Evolutionary conservation across 2,113 vertebrate species (phyloP).

Genomic region (Xiphophorus hellerii): DNA sequence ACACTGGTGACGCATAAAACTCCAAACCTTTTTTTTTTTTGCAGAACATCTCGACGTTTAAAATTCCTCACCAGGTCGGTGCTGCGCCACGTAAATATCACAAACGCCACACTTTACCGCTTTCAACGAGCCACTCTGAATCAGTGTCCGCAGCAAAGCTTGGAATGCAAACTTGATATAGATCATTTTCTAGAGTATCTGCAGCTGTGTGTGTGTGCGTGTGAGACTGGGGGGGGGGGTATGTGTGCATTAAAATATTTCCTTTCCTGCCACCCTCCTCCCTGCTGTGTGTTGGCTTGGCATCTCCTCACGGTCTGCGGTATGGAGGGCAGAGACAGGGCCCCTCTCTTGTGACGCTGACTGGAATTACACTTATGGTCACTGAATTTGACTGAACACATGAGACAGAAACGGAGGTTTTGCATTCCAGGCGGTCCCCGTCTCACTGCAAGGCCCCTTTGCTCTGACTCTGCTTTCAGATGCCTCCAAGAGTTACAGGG

Average conservation of each 20-base stretch:
- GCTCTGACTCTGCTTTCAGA: background rate
- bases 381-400: slow-evolving; percentile 64
- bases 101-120: slow-evolving; percentile 13
- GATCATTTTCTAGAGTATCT: slow-evolving; percentile 9
- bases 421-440: slow-evolving; percentile 30
- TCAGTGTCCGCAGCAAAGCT: slow-evolving; percentile 50
- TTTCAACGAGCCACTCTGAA: slow-evolving; percentile 37
- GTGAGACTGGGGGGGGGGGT: background rate
- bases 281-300: slow-evolving; percentile 37
- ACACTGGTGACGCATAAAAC: slow-evolving; percentile 15
- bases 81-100: slow-evolving; percentile 22
- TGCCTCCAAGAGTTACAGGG: background rate
- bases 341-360: slow-evolving; percentile 64
- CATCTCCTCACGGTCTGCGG: slow-evolving; percentile 71
- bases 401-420: slow-evolving; percentile 46
- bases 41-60: slow-evolving; percentile 32
- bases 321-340: slow-evolving; percentile 64
- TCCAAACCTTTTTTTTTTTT: background rate
- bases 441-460: slow-evolving; percentile 8
- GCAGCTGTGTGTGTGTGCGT: background rate
- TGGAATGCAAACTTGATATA: slow-evolving; percentile 57
- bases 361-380: slow-evolving; percentile 73
- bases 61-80: slow-evolving; percentile 20
- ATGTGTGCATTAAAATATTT: slow-evolving; percentile 53
- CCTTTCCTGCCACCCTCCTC: slow-evolving; percentile 30